phyloP scores from a whole-genome alignment of 2,113 vertebrate genomes.

The Forbesichthys papilliferus region DNA sequence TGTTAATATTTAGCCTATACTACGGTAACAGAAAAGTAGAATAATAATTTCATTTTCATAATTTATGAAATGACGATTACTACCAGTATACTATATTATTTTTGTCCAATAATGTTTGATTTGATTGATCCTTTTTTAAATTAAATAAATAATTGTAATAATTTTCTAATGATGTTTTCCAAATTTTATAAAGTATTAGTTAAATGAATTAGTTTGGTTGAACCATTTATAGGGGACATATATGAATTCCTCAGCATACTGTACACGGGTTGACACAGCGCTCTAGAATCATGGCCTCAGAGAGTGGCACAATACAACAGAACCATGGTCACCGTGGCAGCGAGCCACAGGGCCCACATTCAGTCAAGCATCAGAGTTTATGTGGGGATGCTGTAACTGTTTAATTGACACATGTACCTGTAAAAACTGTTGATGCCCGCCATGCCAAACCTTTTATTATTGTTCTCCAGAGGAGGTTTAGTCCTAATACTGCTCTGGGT shows the following conservation, averaged over 20 bases:
- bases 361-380: conserved; percentile 21
- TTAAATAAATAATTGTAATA: not conserved
- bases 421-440: not conserved
- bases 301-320: not conserved
- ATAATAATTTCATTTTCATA: no score
- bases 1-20: no score
- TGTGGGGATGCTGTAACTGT: conserved; percentile 2
- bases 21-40: no score
- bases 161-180: not conserved
- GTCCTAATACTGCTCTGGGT: conserved; percentile 10
- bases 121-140: not conserved
- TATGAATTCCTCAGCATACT: not conserved
- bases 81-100: no score
- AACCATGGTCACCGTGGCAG: no score
- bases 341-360: conserved; percentile 10
- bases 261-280: not conserved
- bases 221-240: not conserved
- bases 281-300: not conserved
- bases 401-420: conserved; percentile 26
- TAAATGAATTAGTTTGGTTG: no score
- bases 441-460: conserved; percentile 15
- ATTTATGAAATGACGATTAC: no score
- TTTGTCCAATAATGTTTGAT: not conserved
- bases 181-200: no score
- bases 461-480: conserved; percentile 16